Conservation (phyloP, 2,797 vertebrate species). For the Malurus splendens region DNA sequence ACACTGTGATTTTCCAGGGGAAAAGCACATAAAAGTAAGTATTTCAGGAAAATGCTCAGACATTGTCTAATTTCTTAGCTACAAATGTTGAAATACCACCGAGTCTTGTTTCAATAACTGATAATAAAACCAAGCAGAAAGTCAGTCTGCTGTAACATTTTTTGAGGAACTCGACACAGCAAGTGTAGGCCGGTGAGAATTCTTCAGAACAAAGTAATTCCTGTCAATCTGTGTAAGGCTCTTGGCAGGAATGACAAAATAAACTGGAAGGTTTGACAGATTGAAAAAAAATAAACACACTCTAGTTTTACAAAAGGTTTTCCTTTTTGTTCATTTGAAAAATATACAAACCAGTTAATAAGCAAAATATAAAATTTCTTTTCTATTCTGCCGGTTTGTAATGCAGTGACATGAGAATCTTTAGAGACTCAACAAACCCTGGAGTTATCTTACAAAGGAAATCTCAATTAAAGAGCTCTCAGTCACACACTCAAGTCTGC, state of each 20-base stretch:
- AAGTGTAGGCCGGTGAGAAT: neutral
- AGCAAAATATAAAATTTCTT: neutral
- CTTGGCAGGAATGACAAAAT: neutral
- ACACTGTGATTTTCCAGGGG: neutral
- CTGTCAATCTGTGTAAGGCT: neutral
- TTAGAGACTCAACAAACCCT: neutral
- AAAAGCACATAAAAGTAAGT: neutral
- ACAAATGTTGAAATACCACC: neutral
- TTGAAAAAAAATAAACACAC: neutral
- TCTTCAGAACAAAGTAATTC: neutral
- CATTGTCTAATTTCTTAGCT: neutral
- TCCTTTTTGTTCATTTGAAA: neutral
- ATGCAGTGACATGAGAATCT: neutral
- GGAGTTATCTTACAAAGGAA: neutral
- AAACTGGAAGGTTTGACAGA: neutral
- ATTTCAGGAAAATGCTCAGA: neutral
- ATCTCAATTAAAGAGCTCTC: neutral
- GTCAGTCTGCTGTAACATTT: neutral
- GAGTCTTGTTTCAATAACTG: neutral
- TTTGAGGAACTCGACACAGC: neutral
- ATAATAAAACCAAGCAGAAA: neutral
- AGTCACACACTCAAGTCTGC: neutral
- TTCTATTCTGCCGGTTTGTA: neutral
- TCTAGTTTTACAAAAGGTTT: neutral
- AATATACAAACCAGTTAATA: neutral